Base-by-base conservation (phyloP, 2,113 vertebrate genomes). In the Eurystomus gularis region DNA sequence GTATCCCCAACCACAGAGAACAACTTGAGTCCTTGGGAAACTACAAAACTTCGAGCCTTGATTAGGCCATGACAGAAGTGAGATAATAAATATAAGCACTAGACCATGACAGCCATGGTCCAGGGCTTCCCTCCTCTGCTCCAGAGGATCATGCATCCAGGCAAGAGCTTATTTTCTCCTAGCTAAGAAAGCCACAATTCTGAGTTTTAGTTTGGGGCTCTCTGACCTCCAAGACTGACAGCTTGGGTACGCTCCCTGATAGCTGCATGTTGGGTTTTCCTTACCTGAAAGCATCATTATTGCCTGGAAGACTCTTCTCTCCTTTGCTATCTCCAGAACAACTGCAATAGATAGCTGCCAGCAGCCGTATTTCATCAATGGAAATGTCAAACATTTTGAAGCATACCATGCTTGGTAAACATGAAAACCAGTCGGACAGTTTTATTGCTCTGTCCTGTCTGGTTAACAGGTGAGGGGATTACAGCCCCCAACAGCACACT, bases 371-470 rank as follows among this genome's bases (percentile, higher is more conserved):
- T 85, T 60, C 46, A 76, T 48, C 85, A 61, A 52, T 18, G 55
- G 55, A 94, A 91, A 92, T 26, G 17, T 46, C 87, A 93, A 29
- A 52, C 66, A 58, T 70, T 94, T 40, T 58, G 42, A 65, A 84
- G 51, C 5, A 0, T 8, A 19, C 13, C 58, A 49, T 66, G 69
- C 66, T 28, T 37, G 58, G 64, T 49, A 86, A 75, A 60, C 54
- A 64, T 6, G 25, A 88, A 91, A 93, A 76, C 6, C 62, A 17
- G 39, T 4, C 33, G 54, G 37, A 77, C 33, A 65, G 35, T 89
- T 81, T 71, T 33, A 87, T 62, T 2, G 0, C 68, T 78, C 24
- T 39, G 19, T 44, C 46, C 71, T 81, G 68, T 23, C 68, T 84
- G 64, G n/a, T 44, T 88, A 85, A 77, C 55, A 86, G 72, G 31